Base-by-base conservation (phyloP, 2,888 invertebrate species). In the Lissonota sp. region DNA sequence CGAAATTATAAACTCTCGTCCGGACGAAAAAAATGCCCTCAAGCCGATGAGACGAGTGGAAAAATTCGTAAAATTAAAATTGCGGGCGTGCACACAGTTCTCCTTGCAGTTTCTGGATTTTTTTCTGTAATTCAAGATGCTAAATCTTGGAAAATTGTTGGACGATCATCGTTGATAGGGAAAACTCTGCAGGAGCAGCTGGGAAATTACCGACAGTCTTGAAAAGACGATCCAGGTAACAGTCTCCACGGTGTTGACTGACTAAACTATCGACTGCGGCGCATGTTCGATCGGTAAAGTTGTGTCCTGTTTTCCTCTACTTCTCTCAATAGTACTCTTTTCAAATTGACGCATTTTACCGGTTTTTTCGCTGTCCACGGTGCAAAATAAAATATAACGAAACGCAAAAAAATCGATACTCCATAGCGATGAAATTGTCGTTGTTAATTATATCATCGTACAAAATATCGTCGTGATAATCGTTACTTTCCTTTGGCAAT, bases 211-310 rank as follows among this genome's bases (percentile, higher is more conserved):
- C 81, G 81, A 81, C 81, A 16, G 81, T n/a, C 64, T 10, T 40
- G 53, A 70, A 42, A 46, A 40, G 16, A 66, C 16, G 71, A 57
- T 42, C 39, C 66, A 81, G 75, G 81, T 37, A 84, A 85, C 88
- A 90, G 90, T 90, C 90, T 90, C 90, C 90, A 66, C 86, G 71
- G 87, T 86, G 89, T 86, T 83, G 57, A 82, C 37, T 77, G 70
- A 57, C 73, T 85, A 84, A 90, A 90, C 88, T 88, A 88, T 84
- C 72, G 75, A 42, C 64, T 16, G 78, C 26, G 26, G 26, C 26
- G 72, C 58, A 44, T n/a, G 58, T 75, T 83, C 79, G 75, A 86
- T 77, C 86, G 87, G 87, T 85, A 88, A 87, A 51, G 84, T 51
- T 81, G 87, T 67, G 76, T 49, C 71, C 86, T 85, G 53, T 42